These are phyloP conservation scores for Panulirus ornatus DNA, from an alignment of 1,140 invertebrate genomes.

Conservation along the genomic window DNA sequence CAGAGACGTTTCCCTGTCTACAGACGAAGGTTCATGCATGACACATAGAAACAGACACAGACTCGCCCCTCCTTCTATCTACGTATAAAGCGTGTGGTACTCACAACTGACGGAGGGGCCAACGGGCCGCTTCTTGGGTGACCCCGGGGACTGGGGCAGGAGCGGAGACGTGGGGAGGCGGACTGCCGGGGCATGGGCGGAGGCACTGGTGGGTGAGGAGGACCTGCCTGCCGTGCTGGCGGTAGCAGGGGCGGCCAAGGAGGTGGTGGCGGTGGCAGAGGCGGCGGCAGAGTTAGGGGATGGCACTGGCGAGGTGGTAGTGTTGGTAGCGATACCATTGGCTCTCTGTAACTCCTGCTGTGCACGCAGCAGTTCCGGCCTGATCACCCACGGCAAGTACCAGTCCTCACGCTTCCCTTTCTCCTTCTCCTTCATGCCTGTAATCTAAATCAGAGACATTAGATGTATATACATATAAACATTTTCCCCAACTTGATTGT, in stretches of 20 bases:
- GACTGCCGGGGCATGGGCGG: not conserved
- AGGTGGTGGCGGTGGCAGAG: not conserved
- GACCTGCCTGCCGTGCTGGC: too few species aligned
- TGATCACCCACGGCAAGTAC: constrained; percentile 63
- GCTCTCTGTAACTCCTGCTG: constrained; percentile 46
- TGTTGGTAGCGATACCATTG: not conserved
- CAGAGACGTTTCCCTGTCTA: too few species aligned
- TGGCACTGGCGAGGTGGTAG: not conserved
- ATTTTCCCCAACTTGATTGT: too few species aligned
- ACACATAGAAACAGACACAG: too few species aligned
- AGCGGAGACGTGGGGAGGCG: not conserved
- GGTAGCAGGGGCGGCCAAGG: constrained; percentile 21
- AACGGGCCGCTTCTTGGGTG: constrained; percentile 32
- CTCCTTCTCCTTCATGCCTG: constrained; percentile 51
- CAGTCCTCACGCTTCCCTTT: constrained; percentile 56
- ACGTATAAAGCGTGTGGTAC: not conserved
- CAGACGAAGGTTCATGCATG: too few species aligned
- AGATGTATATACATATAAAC: too few species aligned
- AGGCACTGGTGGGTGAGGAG: not conserved
- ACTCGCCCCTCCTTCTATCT: too few species aligned
- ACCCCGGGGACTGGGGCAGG: not conserved
- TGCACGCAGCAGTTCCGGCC: constrained; percentile 48
- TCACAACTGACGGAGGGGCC: constrained; percentile 56
- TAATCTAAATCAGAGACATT: not conserved
- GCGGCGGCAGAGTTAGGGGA: not conserved